Percentiles rank a stretch among this genome's conserved stretches.
Conservation (phyloP, 37 sponge, comb jelly and placozoan genomes). For the Petrosia ficiformis region DNA sequence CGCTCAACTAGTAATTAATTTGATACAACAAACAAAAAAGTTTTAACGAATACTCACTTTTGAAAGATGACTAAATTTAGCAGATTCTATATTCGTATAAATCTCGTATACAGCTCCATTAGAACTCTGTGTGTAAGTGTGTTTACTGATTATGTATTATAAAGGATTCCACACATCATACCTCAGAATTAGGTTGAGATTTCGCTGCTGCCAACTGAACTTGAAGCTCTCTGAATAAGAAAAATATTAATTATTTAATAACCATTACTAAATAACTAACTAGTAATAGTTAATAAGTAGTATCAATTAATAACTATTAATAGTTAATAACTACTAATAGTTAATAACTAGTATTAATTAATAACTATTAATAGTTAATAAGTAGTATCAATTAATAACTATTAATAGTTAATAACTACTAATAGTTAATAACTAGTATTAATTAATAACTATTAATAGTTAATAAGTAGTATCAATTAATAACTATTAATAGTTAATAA, state of each 20-base stretch:
- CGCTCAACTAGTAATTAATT: conserved; percentile 46
- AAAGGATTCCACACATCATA: no score
- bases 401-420: neutral
- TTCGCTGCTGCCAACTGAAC: conserved; percentile 48
- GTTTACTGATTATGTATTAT: no score
- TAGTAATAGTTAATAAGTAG: neutral
- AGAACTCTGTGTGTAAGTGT: no score
- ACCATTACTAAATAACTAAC: neutral
- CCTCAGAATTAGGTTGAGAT: neutral
- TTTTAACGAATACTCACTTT: conserved; percentile 24
- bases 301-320: neutral
- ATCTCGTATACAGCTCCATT: conserved; percentile 36
- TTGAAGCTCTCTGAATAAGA: conserved; percentile 39
- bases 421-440: neutral
- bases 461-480: conserved; percentile 28
- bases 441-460: conserved; percentile 26
- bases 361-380: conserved; percentile 39
- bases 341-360: neutral
- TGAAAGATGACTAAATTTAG: conserved; percentile 62
- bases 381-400: conserved; percentile 13
- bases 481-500: neutral
- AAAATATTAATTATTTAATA: neutral
- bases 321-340: neutral
- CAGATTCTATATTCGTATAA: conserved; percentile 42
- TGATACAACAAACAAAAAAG: neutral